Evolutionary conservation across 2,888 invertebrate species (phyloP).

Genomic region (Ormyrus labotus): DNA sequence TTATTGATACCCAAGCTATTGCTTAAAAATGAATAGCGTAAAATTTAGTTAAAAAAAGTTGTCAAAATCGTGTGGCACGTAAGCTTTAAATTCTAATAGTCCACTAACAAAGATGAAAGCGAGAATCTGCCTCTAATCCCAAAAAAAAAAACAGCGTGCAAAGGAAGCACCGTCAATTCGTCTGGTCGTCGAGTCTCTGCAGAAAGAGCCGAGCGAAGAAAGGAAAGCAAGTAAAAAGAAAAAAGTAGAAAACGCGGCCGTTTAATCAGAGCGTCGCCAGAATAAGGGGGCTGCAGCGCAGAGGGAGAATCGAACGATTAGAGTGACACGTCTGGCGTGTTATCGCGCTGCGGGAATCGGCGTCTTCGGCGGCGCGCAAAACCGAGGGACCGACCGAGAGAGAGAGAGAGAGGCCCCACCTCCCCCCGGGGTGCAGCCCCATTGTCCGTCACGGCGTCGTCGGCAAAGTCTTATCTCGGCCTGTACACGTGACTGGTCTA

Average conservation of each 20-base stretch:
- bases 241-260: neutral
- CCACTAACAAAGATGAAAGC: no score
- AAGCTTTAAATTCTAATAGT: no score
- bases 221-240: neutral
- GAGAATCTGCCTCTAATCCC: no score
- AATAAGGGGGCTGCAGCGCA: neutral
- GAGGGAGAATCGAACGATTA: conserved; percentile 42
- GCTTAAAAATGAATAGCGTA: no score
- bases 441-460: conserved; percentile 48
- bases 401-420: no score
- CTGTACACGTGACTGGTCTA: conserved; percentile 54
- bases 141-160: neutral
- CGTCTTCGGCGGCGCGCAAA: conserved; percentile 24
- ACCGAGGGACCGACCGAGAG: no score
- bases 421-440: conserved; percentile 11
- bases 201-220: no score
- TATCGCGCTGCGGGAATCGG: conserved; percentile 41
- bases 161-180: neutral
- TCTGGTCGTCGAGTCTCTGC: neutral
- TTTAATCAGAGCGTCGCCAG: conserved; percentile 13
- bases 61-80: no score
- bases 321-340: conserved; percentile 52
- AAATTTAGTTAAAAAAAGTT: no score
- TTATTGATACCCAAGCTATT: no score
- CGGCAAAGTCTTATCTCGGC: conserved; percentile 48